These are phyloP conservation scores for Copsychus sechellarum DNA, from an alignment of 2,113 vertebrate genomes.

Conservation along the genomic window DNA sequence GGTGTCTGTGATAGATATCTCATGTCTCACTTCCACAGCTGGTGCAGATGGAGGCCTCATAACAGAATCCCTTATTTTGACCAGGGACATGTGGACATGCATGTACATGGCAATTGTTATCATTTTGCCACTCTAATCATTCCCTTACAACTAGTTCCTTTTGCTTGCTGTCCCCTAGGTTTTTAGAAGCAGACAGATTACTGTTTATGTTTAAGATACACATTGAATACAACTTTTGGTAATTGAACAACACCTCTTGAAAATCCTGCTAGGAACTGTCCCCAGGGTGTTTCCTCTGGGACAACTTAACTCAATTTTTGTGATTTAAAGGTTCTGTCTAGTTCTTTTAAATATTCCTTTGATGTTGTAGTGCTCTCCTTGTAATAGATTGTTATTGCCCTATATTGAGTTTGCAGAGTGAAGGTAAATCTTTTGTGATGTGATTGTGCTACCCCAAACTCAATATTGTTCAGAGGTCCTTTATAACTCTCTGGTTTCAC, in stretches of 20 bases:
- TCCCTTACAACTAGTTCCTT: constrained; percentile 23
- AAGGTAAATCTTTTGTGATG: constrained; percentile 95
- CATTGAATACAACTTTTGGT: constrained; percentile 73
- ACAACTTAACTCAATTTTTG: constrained; percentile 78
- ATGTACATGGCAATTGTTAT: not conserved
- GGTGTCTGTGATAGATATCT: not conserved
- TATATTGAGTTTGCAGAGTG: constrained; percentile 91
- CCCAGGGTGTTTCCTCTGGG: constrained; percentile 76
- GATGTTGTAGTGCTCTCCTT: constrained; percentile 76
- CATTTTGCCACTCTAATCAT: not conserved
- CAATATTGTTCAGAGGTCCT: constrained; percentile 86
- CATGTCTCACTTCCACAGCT: not conserved
- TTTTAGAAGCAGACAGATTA: constrained; percentile 41
- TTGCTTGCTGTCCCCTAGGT: constrained; percentile 34
- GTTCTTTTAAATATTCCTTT: constrained; percentile 87
- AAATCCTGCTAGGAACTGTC: constrained; percentile 79
- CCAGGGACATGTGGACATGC: not conserved
- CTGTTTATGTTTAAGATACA: constrained; percentile 44
- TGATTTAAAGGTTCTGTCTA: constrained; percentile 85
- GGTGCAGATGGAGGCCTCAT: not conserved
- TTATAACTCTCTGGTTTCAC: constrained; percentile 84
- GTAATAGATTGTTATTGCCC: constrained; percentile 97
- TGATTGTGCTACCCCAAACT: constrained; percentile 89
- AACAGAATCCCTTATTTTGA: not conserved
- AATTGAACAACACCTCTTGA: constrained; percentile 75